phyloP scores from a whole-genome alignment of 2,797 vertebrate genomes.

The Anniella stebbinsi region DNA sequence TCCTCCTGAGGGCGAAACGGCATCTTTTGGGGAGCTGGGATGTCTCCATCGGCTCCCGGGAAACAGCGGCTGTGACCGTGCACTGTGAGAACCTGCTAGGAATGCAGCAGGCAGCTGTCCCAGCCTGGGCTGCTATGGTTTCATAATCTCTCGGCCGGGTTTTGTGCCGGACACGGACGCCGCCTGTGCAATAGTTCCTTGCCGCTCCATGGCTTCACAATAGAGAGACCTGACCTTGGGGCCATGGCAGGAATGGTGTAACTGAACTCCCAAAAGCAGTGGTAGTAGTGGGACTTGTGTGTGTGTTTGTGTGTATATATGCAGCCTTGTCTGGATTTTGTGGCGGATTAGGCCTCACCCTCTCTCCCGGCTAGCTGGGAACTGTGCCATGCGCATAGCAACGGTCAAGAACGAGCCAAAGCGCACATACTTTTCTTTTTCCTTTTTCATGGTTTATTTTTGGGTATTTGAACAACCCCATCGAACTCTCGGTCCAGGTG shows the following conservation, averaged over 20 bases:
- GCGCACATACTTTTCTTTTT: not conserved
- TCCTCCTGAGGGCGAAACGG: not conserved
- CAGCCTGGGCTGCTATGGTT: not conserved
- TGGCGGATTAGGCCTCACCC: not conserved
- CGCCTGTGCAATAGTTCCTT: not conserved
- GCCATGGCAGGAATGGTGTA: not conserved
- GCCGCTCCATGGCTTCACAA: not conserved
- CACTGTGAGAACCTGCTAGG: not conserved
- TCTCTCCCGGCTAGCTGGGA: not conserved
- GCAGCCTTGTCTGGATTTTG: not conserved
- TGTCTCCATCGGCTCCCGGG: not conserved
- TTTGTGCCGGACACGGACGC: not conserved
- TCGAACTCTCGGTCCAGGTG: not conserved
- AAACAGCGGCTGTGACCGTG: not conserved
- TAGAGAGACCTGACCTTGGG: not conserved
- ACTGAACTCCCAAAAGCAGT: not conserved
- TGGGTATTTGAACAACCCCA: not conserved
- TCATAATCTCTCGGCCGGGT: not conserved
- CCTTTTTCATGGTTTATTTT: not conserved
- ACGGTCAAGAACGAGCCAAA: not conserved
- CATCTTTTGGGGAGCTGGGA: not conserved
- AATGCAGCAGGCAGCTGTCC: slow-evolving; percentile 13
- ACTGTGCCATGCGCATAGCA: not conserved
- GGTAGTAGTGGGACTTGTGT: too few species aligned
- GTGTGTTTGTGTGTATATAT: too few species aligned